Conservation (phyloP, 92 coral and sea anemone genomes). For the Galaxea fascicularis region DNA sequence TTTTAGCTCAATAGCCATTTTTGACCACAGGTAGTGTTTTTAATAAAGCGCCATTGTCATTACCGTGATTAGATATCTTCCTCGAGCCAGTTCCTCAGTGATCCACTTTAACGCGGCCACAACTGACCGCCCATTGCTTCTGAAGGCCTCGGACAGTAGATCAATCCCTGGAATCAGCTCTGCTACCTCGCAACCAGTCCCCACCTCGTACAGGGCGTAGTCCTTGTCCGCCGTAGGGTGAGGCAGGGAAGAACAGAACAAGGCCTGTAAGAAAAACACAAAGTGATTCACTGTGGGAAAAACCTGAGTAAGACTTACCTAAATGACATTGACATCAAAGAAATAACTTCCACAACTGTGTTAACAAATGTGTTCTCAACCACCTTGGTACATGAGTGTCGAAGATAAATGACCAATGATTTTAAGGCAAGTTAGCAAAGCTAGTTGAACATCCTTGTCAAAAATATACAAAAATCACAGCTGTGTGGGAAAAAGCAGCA, state of each 20-base stretch:
- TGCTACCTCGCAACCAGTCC: conserved; percentile 76
- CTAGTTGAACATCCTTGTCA: no score
- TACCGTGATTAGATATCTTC: conserved; percentile 78
- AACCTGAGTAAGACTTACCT: neutral
- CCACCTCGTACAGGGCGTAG: conserved; percentile 94
- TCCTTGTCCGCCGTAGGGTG: conserved; percentile 95
- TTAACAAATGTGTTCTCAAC: no score
- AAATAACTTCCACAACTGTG: no score
- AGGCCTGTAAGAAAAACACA: conserved; percentile 59
- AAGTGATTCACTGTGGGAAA: neutral
- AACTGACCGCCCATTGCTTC: conserved; percentile 92
- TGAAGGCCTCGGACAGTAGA: conserved; percentile 89
- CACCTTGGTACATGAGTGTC: no score
- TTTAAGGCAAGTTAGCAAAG: no score
- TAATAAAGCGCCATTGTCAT: neutral
- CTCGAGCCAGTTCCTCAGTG: conserved; percentile 86
- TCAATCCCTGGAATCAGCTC: conserved; percentile 92
- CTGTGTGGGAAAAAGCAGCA: no score
- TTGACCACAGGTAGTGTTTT: no score
- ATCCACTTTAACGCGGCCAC: conserved; percentile 91
- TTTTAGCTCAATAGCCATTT: no score
- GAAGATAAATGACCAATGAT: no score
- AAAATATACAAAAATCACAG: no score
- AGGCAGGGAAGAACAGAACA: conserved; percentile 88
- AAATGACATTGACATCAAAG: no score